phyloP scores from a whole-genome alignment of 2,797 vertebrate species.

The Bovichtus diacanthus region DNA sequence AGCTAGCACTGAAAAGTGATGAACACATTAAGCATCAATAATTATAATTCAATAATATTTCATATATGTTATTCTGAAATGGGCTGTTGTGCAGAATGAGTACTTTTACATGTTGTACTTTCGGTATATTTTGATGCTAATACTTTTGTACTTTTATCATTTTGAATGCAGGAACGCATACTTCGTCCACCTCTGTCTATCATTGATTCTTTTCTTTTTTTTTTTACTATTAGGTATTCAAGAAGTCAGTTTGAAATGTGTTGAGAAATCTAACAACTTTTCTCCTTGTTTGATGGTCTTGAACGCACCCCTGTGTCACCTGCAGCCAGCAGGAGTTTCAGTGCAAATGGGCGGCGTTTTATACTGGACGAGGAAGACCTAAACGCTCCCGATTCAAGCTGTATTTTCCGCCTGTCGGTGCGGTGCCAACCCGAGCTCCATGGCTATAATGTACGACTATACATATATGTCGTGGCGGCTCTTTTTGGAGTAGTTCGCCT shows the following conservation, averaged over 20 bases:
- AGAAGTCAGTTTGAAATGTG: background rate
- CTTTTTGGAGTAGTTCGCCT: conserved; percentile 41
- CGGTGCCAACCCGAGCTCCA: conserved; percentile 13
- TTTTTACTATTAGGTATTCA: too few relatives aligned
- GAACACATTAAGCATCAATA: too few relatives aligned
- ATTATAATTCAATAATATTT: too few relatives aligned
- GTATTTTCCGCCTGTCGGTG: background rate
- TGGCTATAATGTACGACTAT: conserved; percentile 27
- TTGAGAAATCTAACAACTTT: background rate
- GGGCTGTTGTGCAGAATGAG: too few relatives aligned
- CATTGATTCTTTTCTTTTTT: too few relatives aligned
- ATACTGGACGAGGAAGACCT: conserved; percentile 30
- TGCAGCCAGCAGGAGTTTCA: conserved; percentile 53
- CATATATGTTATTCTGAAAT: too few relatives aligned
- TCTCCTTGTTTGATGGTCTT: background rate
- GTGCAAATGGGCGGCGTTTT: conserved; percentile 69
- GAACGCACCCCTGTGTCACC: conserved; percentile 69
- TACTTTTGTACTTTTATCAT: too few relatives aligned
- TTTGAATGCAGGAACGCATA: too few relatives aligned
- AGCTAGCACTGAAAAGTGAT: too few relatives aligned
- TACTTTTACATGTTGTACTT: too few relatives aligned
- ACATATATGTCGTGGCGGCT: conserved; percentile 1
- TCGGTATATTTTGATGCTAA: too few relatives aligned
- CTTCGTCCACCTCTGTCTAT: too few relatives aligned
- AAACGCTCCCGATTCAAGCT: background rate